These are phyloP conservation scores for Chaenodraco wilsoni DNA, from an alignment of 2,797 vertebrate genomes.

Conservation along the genomic window DNA sequence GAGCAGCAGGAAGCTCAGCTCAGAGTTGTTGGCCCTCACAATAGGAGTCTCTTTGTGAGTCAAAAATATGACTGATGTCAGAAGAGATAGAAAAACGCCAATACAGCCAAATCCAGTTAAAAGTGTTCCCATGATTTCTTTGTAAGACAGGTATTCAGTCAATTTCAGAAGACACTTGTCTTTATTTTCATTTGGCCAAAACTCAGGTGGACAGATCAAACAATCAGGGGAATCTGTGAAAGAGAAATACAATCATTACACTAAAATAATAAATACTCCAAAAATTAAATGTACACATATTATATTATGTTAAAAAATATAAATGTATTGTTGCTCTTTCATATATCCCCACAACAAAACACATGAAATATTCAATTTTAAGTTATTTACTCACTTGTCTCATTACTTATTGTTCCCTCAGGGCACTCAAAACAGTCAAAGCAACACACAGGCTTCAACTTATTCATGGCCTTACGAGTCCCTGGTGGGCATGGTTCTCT, in stretches of 20 bases:
- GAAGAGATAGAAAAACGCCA: constrained; percentile 68
- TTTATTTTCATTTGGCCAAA: constrained; percentile 75
- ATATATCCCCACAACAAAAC: neutral
- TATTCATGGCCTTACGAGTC: constrained; percentile 72
- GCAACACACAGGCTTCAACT: constrained; percentile 74
- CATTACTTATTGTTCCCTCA: constrained; percentile 76
- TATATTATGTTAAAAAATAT: neutral
- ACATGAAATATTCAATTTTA: neutral
- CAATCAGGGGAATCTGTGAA: constrained; percentile 74
- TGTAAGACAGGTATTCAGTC: constrained; percentile 76
- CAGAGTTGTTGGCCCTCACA: constrained; percentile 73
- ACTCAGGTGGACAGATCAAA: constrained; percentile 64
- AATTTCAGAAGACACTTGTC: constrained; percentile 71
- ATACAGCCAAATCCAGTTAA: constrained; percentile 67
- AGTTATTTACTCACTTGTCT: constrained; percentile 64
- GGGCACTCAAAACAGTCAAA: constrained; percentile 79
- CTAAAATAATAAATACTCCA: neutral
- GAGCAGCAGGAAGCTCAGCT: constrained; percentile 76
- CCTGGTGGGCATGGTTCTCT: constrained; percentile 71
- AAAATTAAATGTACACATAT: no score
- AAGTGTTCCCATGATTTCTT: constrained; percentile 75
- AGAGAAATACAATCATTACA: neutral
- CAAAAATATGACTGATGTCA: constrained; percentile 62
- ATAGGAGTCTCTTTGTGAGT: constrained; percentile 72
- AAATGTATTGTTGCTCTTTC: neutral